phyloP scores from a whole-genome alignment of 2,113 vertebrate genomes.

The Catharus fuscescens region DNA sequence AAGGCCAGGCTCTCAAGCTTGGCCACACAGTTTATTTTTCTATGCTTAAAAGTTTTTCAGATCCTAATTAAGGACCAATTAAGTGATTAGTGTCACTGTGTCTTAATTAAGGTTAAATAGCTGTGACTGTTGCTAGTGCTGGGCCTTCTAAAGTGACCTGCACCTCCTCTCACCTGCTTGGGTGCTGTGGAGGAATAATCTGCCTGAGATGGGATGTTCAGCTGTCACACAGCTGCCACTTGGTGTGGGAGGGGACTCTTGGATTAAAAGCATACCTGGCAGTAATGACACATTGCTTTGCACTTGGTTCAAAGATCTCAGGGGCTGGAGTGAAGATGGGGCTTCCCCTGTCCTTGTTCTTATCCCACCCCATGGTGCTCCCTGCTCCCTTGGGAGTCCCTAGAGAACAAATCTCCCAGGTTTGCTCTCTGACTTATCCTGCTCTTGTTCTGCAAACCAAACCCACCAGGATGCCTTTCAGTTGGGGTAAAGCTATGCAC shows the following conservation, averaged over 20 bases:
- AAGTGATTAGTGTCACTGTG: background rate
- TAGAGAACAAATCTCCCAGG: background rate
- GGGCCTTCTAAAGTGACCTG: background rate
- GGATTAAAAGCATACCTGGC: background rate
- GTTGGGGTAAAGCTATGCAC: background rate
- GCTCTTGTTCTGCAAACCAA: background rate
- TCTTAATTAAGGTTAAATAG: constrained; percentile 24
- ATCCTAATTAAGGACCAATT: background rate
- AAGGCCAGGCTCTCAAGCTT: background rate
- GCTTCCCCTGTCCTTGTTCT: background rate
- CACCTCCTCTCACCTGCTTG: background rate
- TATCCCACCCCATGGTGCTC: accelerated
- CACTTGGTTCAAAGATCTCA: background rate
- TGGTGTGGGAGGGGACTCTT: background rate
- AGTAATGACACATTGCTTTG: accelerated
- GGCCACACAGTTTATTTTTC: background rate
- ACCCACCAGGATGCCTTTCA: background rate
- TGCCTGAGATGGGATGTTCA: background rate
- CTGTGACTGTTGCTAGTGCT: background rate
- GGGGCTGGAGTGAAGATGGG: background rate
- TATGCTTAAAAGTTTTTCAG: background rate
- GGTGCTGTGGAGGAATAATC: background rate
- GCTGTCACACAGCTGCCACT: background rate
- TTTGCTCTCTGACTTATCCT: background rate
- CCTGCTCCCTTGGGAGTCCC: background rate